Base-by-base conservation (phyloP, 2,113 vertebrate genomes). In the Speoplatyrhinus poulsoni region DNA sequence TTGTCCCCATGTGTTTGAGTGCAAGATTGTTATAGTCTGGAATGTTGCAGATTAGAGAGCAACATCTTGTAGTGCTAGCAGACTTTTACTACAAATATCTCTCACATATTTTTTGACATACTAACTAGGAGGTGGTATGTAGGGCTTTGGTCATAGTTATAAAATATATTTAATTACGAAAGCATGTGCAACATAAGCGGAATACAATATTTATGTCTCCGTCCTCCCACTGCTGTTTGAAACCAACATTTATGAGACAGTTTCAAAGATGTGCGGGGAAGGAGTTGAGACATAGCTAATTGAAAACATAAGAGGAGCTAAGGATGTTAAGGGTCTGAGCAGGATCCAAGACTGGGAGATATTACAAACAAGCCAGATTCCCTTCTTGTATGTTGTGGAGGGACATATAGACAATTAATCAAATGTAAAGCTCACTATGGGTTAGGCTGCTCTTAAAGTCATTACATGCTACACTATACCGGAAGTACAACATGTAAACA, bases 1-100 rank as follows among this genome's bases (percentile, higher is more conserved):
- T 82, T 85, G 67, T 82, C 69, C 78, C 69, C 26, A 60, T 79
- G 72, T 75, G 78, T 72, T 72, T 83, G 65, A 72, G 67, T 67
- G 70, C 79, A 60, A 76, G 81, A 79, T 60, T 74, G 60, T 69
- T 57, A 57, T 70, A 60, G 74, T 57, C 72, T 55, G 63, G 73
- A 46, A 47, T 13, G 62, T 48, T 53, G 73, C 26, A 72, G 75
- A 73, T 49, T 74, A 71, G 61, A 81, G 66, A 65, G 69, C 63
- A 80, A 72, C 58, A 16, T 46, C 70, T 74, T 71, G 70, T 67
- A 75, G 76, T 73, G 50, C 12, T 57, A 63, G 77, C 77, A 77
- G 73, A 69, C 50, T 64, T 62, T 73, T 70, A 41, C 41, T 54
- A 16, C 76, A 68, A 41, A 66, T 8, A 56, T 60, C 41, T 13